Evolutionary conservation across 2,113 vertebrate genomes (phyloP), one percentile per base, ranked within the genome.

Genomic region (Leuciscus idus): DNA sequence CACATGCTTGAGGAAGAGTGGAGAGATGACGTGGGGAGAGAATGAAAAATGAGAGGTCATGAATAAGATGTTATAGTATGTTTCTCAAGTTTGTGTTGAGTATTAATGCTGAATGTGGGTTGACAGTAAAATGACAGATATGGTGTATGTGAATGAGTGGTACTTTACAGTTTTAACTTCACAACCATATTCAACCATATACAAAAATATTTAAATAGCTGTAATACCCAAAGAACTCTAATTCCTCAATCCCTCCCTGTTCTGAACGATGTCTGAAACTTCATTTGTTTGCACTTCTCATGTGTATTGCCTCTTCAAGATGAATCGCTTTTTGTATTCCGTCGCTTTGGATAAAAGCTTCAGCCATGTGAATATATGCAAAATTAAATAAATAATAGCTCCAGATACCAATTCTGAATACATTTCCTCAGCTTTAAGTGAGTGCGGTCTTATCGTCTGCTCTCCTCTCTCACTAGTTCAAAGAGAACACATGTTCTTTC

Each of bases 1-100:
- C 96, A 95, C 95, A 96, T 52, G 92, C 81, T 46, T 86, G 92
- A 94, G 66, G 66, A 39, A 21, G 17, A 70, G 33, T 36, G 19
- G 30, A 36, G 83, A 93, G 92, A 90, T 90, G 86, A 50, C 17
- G 21, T 28, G 30, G 33, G 46, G 28, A 75, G 43, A 61, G 62
- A 26, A 57, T n/a, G 28, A 19, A 17, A 36, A 12, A 83, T 80
- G 66, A 46, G 33, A 39, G n/a, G 43, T 15, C 46, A 68, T 70
- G 61, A 83, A 70, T 19, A 52, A 59, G 70, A 80, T 83, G 61
- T 48, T 62, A 48, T 3, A 21, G 1, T 19, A 1, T 23, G 12
- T 61, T 61, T n/a, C 11, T 79, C 23, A 17, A n/a, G 77, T 80
- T 26, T 61, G 28, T 36, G 76, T 78, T 23, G 21, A 78, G 23